Percentiles rank a stretch among this genome's conserved stretches.
Conservation (phyloP, 2,797 vertebrate genomes). For the Lagocephalus sceleratus region DNA sequence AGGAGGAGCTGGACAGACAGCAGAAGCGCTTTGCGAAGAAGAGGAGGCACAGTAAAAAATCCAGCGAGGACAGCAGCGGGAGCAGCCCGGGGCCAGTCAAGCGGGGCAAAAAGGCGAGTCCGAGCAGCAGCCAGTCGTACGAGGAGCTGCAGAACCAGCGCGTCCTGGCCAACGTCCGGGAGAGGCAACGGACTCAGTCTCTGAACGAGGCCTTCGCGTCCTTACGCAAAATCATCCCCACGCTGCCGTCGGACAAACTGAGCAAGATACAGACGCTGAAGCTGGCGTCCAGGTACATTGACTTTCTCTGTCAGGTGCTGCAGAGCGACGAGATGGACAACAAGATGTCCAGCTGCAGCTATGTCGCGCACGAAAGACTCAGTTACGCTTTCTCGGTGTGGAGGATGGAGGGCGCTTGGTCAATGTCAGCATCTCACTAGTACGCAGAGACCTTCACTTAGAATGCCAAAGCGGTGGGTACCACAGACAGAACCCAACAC, state of each 20-base stretch:
- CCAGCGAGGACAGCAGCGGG: slow-evolving; percentile 76
- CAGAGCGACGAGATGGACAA: slow-evolving; percentile 86
- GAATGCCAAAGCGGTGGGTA: slow-evolving; percentile 78
- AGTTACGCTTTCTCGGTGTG: slow-evolving; percentile 86
- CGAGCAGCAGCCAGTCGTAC: slow-evolving; percentile 76
- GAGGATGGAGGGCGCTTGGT: slow-evolving; percentile 86
- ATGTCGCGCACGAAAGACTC: slow-evolving; percentile 84
- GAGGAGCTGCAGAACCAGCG: slow-evolving; percentile 85
- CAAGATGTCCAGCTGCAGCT: slow-evolving; percentile 86
- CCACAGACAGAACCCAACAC: slow-evolving; percentile 5
- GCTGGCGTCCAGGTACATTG: slow-evolving; percentile 83
- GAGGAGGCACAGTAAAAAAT: slow-evolving; percentile 78
- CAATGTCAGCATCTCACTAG: slow-evolving; percentile 83
- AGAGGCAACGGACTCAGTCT: slow-evolving; percentile 81
- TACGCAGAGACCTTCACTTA: slow-evolving; percentile 29
- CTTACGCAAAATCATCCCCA: slow-evolving; percentile 83
- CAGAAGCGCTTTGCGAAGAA: slow-evolving; percentile 74
- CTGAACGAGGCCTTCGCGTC: slow-evolving; percentile 83
- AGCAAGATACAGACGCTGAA: slow-evolving; percentile 86
- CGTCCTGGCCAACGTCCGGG: slow-evolving; percentile 81
- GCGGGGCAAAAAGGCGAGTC: slow-evolving; percentile 75
- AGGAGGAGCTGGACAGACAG: slow-evolving; percentile 81
- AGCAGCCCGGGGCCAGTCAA: slow-evolving; percentile 75
- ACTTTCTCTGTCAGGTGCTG: slow-evolving; percentile 83
- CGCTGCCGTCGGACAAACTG: slow-evolving; percentile 83